Evolutionary conservation across 2,797 vertebrate species (phyloP).

Genomic region (Phalanger gymnotis): DNA sequence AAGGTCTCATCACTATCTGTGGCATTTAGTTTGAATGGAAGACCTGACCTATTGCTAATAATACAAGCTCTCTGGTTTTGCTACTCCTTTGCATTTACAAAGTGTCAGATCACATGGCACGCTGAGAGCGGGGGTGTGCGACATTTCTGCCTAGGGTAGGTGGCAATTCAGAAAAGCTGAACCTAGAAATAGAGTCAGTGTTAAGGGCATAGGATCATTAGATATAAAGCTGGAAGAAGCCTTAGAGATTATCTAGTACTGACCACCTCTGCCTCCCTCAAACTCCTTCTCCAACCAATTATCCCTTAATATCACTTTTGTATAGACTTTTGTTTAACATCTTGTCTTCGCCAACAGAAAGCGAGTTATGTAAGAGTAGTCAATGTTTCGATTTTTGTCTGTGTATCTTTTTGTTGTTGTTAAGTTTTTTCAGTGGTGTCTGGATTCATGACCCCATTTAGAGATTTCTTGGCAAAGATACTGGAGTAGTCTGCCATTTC

Average conservation of each 20-base stretch:
- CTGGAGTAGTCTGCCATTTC: neutral
- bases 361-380: neutral
- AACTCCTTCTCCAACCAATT: neutral
- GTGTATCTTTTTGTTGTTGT: neutral
- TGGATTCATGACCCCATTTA: neutral
- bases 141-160: neutral
- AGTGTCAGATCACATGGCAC: neutral
- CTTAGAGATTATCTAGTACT: neutral
- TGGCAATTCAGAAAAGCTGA: neutral
- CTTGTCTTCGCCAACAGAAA: neutral
- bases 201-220: neutral
- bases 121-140: neutral
- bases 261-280: too few relatives aligned
- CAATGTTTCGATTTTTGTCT: neutral
- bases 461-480: neutral
- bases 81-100: neutral
- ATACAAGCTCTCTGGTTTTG: neutral
- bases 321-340: neutral
- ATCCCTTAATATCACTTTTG: neutral
- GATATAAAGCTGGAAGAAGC: neutral
- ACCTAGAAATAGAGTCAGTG: neutral
- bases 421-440: too few relatives aligned
- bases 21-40: slow-evolving; percentile 31
- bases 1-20: neutral
- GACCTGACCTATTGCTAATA: neutral